Evolutionary conservation across 2,888 invertebrate genomes (phyloP).

Genomic region (Eueremaeus valkanovi): DNA sequence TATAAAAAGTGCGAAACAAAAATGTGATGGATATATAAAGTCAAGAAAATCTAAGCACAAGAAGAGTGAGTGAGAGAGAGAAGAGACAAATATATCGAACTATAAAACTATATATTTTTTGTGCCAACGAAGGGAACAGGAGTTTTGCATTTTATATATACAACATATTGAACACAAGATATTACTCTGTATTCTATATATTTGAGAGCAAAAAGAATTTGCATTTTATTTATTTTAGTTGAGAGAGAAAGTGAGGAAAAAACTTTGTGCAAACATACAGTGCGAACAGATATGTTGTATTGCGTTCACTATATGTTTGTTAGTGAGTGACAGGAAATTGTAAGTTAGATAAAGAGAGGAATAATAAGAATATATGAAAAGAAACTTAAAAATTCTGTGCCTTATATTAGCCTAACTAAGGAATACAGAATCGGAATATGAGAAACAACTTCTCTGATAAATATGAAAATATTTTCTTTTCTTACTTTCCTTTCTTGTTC

Average conservation of each 20-base stretch:
- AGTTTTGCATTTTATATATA: conserved; percentile 6
- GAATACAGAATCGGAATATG: too few species aligned
- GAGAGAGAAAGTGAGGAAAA: not conserved
- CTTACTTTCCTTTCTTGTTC: too few species aligned
- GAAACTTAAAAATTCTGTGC: not conserved
- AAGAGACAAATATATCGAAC: too few species aligned
- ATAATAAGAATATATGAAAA: not conserved
- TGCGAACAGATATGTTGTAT: too few species aligned
- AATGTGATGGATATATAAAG: too few species aligned
- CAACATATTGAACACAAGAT: not conserved
- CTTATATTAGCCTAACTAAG: not conserved
- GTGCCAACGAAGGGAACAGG: not conserved
- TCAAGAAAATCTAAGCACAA: too few species aligned
- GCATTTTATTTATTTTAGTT: conserved; percentile 10
- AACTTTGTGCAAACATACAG: not conserved
- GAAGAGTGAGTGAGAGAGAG: too few species aligned
- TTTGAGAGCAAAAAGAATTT: not conserved
- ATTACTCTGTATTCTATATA: not conserved
- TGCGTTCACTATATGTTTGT: not conserved
- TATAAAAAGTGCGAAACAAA: too few species aligned
- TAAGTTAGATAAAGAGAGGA: not conserved
- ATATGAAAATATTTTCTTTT: too few species aligned
- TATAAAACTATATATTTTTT: too few species aligned
- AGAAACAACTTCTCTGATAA: too few species aligned
- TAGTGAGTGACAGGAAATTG: conserved; percentile 17